Evolutionary conservation across 2,113 vertebrate genomes (phyloP), one percentile per base, ranked within the genome.

Genomic region (Sinocyclocheilus maitianheensis): DNA sequence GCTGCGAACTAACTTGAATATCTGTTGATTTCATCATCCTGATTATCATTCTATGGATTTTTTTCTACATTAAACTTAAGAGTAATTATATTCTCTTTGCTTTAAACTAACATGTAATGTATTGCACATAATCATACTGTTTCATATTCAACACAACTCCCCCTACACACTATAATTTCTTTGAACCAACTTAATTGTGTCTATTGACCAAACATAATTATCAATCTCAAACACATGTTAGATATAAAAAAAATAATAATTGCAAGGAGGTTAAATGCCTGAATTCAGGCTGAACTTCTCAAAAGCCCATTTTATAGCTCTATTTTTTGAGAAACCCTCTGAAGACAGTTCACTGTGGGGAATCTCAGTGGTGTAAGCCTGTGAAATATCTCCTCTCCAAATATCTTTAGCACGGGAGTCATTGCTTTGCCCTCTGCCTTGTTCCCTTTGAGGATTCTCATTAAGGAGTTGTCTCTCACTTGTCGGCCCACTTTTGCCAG

Each of bases 401-500:
- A 79, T 77, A 60, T 71, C 22, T 82, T 85, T 30, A 62, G 30
- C 53, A 77, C 12, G 43, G 62, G 51, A 83, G 63, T 77, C 72
- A 65, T 78, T 85, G 85, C 72, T 83, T 87, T 83, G 43, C 86
- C 77, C 85, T 87, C 72, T 69, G 81, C 60, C 85, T 81, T 84
- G 53, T 77, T 77, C 77, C 67, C 72, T 85, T 87, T 74, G 76
- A 84, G 65, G 84, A 83, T 81, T 87, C 84, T 88, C 55, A 81
- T 86, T 86, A 85, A 71, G 78, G 79, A 40, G 46, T 74, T 71
- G 40, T 72, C 77, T 85, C 26, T 76, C 76, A 85, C 77, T 85
- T 80, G 79, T 72, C 58, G 24, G 51, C 24, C 71, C 88, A 91
- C 88, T 88, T 87, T 90, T 90, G 83, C 83, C 84, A 89, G 83